Evolutionary conservation across 2,888 invertebrate species (phyloP), one percentile per base, ranked within the genome.

Genomic region (Epirrita christyi): DNA sequence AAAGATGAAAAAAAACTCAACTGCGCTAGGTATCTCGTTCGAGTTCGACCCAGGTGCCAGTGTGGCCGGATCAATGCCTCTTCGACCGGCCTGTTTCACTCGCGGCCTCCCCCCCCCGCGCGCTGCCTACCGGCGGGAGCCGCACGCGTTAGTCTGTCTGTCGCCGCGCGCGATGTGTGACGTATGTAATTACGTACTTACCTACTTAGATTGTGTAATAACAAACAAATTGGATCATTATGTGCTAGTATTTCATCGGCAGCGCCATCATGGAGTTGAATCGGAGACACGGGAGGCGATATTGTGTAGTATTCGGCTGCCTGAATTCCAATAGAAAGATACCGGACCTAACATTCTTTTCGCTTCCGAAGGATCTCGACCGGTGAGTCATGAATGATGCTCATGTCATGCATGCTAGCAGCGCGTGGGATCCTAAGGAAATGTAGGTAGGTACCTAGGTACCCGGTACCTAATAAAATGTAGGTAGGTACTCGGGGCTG

Each of bases 301-400:
- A 55, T 43, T 59, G 59, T 36, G 42, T 51, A 8, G 59, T 59
- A n/a, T 36, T 29, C 36, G 59, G 55, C 40, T 59, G 59, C n/a
- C 13, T 42, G 11, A 55, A 55, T 29, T 54, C 54, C 2, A 59
- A 47, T 42, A 50, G 53, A 15, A 59, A 55, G 50, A 43, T 37
- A 8, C 59, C 59, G 40, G 55, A 55, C 38, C 28, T 55, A 1
- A 55, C 59, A 15, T 59, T 59, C 43, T 59, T 59, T 10, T 59
- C 59, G 28, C 55, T 59, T 6, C 59, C 59, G 11, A 59, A 55
- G 43, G 59, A 59, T 49, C 45, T 55, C 36, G 55, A 55, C 34
- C 50, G 55, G 59, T 59, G 55, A 59, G 59, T 47, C 29, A 13
- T 13, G 15, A n/a, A n/a, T n/a, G n/a, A n/a, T n/a, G n/a, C n/a